Percentiles rank a stretch among this genome's conserved stretches.
These are phyloP conservation scores for Neopelma chrysocephalum DNA, from an alignment of 2,797 vertebrate genomes.

Conservation along the genomic window DNA sequence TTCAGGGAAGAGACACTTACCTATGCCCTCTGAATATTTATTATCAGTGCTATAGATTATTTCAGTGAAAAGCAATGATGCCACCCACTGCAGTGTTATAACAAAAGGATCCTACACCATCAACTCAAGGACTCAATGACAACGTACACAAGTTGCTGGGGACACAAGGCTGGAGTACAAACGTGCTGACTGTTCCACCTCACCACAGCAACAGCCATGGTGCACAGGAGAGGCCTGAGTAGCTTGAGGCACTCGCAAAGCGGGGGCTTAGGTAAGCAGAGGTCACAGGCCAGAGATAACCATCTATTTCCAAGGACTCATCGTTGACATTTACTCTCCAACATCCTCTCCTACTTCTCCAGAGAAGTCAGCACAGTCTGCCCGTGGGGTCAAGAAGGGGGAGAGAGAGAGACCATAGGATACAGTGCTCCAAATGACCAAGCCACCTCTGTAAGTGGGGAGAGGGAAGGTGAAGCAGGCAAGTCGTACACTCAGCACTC, in stretches of 20 bases:
- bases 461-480: not conserved
- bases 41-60: not conserved
- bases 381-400: not conserved
- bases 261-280: not conserved
- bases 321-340: not conserved
- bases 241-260: not conserved
- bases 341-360: not conserved
- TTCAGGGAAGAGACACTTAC: not conserved
- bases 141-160: rapidly evolving
- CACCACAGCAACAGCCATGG: not conserved
- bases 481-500: not conserved
- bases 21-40: not conserved
- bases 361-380: not conserved
- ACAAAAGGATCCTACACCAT: not conserved
- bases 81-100: not conserved
- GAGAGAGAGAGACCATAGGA: not conserved
- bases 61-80: not conserved
- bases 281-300: not conserved
- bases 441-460: not conserved
- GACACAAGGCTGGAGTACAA: not conserved
- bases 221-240: not conserved
- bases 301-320: not conserved
- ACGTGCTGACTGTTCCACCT: not conserved
- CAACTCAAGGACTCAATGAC: not conserved
- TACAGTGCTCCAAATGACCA: not conserved